Evolutionary conservation across 2,888 invertebrate genomes (phyloP).

Genomic region (Lepidocyrtinus sp.): DNA sequence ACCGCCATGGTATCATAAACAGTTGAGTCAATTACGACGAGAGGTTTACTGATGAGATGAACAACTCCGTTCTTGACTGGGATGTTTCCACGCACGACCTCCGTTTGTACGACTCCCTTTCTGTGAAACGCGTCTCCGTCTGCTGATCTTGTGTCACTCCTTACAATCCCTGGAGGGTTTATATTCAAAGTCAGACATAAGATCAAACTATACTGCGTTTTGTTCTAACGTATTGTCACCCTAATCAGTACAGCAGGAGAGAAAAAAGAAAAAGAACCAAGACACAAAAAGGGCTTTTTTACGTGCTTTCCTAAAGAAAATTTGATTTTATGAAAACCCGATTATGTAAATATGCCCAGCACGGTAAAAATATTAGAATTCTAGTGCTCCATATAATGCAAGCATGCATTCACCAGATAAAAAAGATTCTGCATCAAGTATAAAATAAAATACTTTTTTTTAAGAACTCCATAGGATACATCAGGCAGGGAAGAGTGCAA

Average conservation of each 20-base stretch:
- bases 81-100: slow-evolving; percentile 90
- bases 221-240: slow-evolving; percentile 32
- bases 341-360: slow-evolving; percentile 54
- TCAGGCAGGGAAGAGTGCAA: slow-evolving; percentile 52
- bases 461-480: slow-evolving; percentile 21
- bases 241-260: slow-evolving; percentile 30
- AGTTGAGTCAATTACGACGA: slow-evolving; percentile 93
- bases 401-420: not conserved
- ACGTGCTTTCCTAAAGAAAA: slow-evolving; percentile 22
- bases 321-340: slow-evolving; percentile 46
- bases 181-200: slow-evolving; percentile 55
- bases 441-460: not conserved
- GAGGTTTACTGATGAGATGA: slow-evolving; percentile 91
- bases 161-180: slow-evolving; percentile 81
- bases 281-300: slow-evolving; percentile 48
- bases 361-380: not conserved
- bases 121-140: slow-evolving; percentile 84
- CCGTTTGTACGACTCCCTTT: slow-evolving; percentile 88
- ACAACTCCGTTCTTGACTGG: slow-evolving; percentile 94
- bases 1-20: slow-evolving; percentile 90
- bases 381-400: not conserved
- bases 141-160: slow-evolving; percentile 82
- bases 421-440: not conserved
- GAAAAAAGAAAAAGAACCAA: slow-evolving; percentile 38
- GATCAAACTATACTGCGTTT: not conserved